Evolutionary conservation across 2,797 vertebrate species (phyloP), one percentile per base, ranked within the genome.

Genomic region (Danio kyathit): DNA sequence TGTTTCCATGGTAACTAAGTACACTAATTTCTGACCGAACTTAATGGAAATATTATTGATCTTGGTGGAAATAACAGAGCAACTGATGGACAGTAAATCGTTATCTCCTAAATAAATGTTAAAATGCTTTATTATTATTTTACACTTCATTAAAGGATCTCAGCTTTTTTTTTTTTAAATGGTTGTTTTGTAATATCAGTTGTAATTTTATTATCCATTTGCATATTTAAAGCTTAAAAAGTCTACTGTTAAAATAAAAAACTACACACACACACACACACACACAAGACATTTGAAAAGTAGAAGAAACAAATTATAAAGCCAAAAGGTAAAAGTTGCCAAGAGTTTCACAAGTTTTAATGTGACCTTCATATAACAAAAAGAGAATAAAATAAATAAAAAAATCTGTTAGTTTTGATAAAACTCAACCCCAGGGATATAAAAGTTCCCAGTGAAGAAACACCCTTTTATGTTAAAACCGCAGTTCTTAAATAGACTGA

Each of bases 381-480:
- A 74, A 59, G 19, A 13, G 7, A 40, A 46, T 29, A 38, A 11
- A 14, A 41, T n/a, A 0, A 46, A 6, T 2, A 12, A 56, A 44
- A 21, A 21, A 21, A 73, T 16, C 14, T 41, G 29, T 57, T 14
- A 57, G 57, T 75, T 75, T 75, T 75, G 46, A 75, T 74, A 64
- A 75, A 75, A 63, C 46, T 63, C 19, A 63, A 19, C 46, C 46
- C 16, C 48, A 61, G 73, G 73, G 59, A 51, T 17, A 40, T 49
- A 46, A 44, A 61, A 41, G 44, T 75, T 51, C 59, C 44, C 16
- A 49, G 21, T 38, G 59, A 75, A 75, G 73, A 64, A 75, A 75
- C 21, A 75, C 19, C 2, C 59, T 64, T 78, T 79, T 16, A 71
- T 52, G 66, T 70, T 61, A 69, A 76, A 69, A 19, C 63, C 14